Evolutionary conservation across 1,140 invertebrate species (phyloP), one percentile per base, ranked within the genome.

Genomic region (Drosophila fuyamai): DNA sequence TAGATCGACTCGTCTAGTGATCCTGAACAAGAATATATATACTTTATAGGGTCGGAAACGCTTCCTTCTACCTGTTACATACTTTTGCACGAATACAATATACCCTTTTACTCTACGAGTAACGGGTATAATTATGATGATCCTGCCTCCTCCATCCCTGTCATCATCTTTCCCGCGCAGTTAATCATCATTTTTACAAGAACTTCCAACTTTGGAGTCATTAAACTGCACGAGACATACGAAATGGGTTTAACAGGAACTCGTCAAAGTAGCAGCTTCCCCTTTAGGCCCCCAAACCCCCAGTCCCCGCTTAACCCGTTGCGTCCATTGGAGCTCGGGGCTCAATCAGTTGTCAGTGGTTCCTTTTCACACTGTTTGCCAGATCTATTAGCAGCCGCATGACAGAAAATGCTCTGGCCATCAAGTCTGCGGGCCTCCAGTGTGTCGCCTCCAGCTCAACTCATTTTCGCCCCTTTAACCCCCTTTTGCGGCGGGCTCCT

Each of bases 301-400:
- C n/a, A 4, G 23, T 23, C 2, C 23, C 23, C 8, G 7, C 29
- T 32, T 27, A n/a, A 50, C 27, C 47, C 47, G 27, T 29, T 61
- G 27, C 27, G 53, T 43, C 27, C 35, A 29, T 32, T 50, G n/a
- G 40, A 18, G 10, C 32, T 13, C 40, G 29, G 14, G 62, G 62
- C 40, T 65, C 41, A 38, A 44, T 55, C 40, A 41, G 40, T 41
- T 62, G 62, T 67, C 57, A 77, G 74, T 55, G 36, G 67, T 35
- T 75, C 40, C 70, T 73, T 61, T 71, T 75, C 65, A 70, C 78
- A 86, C 78, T 82, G 82, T 79, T 86, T 81, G 65, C 70, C 58
- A 72, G 83, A 82, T 86, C 79, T 86, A 86, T 86, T 86, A 86
- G 77, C 79, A 88, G 70, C 54, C 58, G 55, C 63, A 74, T 60